Percentiles rank a stretch among this genome's conserved stretches.
phyloP scores from a whole-genome alignment of 2,113 vertebrate species.

The Tonatia bakeri region DNA sequence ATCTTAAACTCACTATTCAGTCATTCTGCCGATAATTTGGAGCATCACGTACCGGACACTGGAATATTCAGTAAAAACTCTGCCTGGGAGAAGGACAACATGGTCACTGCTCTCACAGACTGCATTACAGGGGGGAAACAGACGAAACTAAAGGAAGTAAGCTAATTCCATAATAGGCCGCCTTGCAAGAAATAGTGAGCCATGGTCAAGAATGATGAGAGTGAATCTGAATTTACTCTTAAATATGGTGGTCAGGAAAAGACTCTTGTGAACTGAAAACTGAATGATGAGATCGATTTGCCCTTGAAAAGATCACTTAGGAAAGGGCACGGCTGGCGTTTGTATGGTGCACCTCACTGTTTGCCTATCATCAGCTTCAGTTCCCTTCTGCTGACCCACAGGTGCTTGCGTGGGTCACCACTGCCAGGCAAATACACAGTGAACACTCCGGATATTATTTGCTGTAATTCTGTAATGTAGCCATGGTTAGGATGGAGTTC shows the following conservation, averaged over 20 bases:
- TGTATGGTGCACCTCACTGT: background rate
- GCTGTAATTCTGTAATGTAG: background rate
- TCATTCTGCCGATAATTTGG: background rate
- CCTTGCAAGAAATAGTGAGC: background rate
- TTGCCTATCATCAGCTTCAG: background rate
- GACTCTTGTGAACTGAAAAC: slow-evolving; percentile 11
- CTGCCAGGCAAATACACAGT: background rate
- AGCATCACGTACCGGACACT: background rate
- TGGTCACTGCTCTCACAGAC: background rate
- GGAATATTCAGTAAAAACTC: background rate
- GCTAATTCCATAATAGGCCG: background rate
- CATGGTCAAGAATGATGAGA: background rate
- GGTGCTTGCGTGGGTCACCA: background rate
- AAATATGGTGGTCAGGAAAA: background rate
- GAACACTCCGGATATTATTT: background rate
- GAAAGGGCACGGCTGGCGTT: background rate
- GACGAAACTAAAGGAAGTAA: background rate
- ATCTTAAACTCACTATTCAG: background rate
- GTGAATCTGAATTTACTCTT: background rate
- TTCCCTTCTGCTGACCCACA: background rate
- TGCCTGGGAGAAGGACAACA: background rate
- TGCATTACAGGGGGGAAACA: background rate
- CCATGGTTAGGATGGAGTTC: background rate
- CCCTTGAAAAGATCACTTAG: background rate
- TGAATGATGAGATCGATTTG: background rate